phyloP scores from a whole-genome alignment of 2,113 vertebrate species.

The Arvicanthis niloticus region DNA sequence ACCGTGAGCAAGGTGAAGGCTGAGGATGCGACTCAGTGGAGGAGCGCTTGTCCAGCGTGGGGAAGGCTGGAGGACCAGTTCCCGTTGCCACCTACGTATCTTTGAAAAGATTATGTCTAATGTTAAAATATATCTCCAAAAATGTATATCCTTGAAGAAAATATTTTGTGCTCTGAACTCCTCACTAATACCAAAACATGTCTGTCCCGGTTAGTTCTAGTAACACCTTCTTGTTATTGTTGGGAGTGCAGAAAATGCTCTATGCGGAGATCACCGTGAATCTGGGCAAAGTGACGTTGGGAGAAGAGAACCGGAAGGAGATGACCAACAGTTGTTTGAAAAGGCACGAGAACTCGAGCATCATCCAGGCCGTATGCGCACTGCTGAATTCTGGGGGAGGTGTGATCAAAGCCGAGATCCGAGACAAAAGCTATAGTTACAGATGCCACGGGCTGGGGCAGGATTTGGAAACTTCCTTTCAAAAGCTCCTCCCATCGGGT shows the following conservation, averaged over 20 bases:
- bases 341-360: conserved; percentile 27
- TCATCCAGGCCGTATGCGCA: conserved; percentile 67
- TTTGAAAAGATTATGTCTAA: neutral
- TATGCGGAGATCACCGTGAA: conserved; percentile 47
- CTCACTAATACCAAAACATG: conserved; percentile 12
- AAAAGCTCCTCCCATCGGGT: conserved; percentile 31
- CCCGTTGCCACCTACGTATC: neutral
- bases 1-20: neutral
- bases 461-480: conserved; percentile 77
- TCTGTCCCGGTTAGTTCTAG: conserved; percentile 6
- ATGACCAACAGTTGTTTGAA: conserved; percentile 27
- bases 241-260: neutral
- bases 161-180: neutral
- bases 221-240: neutral
- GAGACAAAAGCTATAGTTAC: conserved; percentile 63
- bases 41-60: neutral
- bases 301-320: conserved; percentile 75
- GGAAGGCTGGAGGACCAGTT: neutral
- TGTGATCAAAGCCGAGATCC: conserved; percentile 66
- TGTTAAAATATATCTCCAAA: conserved; percentile 22
- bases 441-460: conserved; percentile 60
- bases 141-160: conserved; percentile 47
- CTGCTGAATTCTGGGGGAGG: conserved; percentile 84
- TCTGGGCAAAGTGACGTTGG: conserved; percentile 65
- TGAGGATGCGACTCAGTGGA: too few species aligned